Evolutionary conservation across 2,113 vertebrate species (phyloP).

Genomic region (Tachycineta bicolor): DNA sequence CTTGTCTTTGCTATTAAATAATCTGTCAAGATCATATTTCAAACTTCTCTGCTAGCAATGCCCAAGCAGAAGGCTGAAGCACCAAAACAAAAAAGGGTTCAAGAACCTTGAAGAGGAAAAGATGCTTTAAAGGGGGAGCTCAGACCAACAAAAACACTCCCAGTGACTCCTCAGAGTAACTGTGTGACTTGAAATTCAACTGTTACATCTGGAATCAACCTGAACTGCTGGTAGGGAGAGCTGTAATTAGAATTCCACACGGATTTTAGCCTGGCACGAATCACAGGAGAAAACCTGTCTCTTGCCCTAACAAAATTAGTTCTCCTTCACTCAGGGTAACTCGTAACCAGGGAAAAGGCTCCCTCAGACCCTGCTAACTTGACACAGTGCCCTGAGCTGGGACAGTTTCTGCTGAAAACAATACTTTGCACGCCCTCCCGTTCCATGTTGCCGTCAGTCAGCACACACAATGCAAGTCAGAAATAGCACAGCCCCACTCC

Average conservation of each 20-base stretch:
- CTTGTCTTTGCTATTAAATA: not conserved
- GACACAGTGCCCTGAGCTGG: not conserved
- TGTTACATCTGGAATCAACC: not conserved
- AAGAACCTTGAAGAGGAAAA: not conserved
- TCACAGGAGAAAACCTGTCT: not conserved
- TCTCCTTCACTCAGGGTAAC: not conserved
- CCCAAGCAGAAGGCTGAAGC: not conserved
- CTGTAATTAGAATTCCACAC: not conserved
- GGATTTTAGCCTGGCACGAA: not conserved
- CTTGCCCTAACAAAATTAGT: not conserved
- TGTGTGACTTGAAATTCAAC: not conserved
- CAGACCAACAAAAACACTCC: not conserved
- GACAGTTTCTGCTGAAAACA: not conserved
- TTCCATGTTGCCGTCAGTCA: not conserved
- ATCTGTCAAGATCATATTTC: not conserved
- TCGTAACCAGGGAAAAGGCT: not conserved
- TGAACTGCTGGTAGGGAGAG: not conserved
- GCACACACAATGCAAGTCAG: not conserved
- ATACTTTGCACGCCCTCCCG: not conserved
- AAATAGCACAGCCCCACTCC: constrained; percentile 1
- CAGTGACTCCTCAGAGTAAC: not conserved
- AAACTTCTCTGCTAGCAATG: not conserved
- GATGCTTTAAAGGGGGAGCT: not conserved
- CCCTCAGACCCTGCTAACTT: not conserved
- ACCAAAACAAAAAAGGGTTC: not conserved